phyloP scores from a whole-genome alignment of 1,140 invertebrate species.

The Globodera rostochiensis region DNA sequence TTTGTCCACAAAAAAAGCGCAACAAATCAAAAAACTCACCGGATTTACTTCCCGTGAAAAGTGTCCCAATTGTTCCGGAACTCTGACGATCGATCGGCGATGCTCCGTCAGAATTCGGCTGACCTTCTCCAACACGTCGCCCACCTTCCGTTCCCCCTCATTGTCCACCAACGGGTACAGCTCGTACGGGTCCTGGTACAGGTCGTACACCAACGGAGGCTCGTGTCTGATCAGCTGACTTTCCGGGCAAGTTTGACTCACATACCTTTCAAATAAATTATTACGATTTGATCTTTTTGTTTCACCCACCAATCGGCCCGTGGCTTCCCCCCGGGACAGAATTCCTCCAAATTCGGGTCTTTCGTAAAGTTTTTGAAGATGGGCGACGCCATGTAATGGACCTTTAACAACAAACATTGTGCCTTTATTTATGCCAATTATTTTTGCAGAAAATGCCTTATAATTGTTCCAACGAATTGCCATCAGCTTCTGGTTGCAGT shows the following conservation, averaged over 20 bases:
- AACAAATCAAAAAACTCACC: background rate
- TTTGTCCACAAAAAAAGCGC: background rate
- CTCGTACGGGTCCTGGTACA: slow-evolving; percentile 57
- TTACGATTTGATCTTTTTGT: background rate
- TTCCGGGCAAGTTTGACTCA: slow-evolving; percentile 63
- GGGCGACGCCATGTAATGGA: slow-evolving; percentile 64
- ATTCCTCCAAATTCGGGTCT: slow-evolving; percentile 56
- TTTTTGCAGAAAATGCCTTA: slow-evolving; percentile 33
- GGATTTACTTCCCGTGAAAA: slow-evolving; percentile 24
- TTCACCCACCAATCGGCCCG: slow-evolving; percentile 54
- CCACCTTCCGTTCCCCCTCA: slow-evolving; percentile 1
- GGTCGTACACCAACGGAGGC: slow-evolving; percentile 61
- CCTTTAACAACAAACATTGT: slow-evolving; percentile 5
- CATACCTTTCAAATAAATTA: slow-evolving; percentile 46
- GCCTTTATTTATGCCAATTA: background rate
- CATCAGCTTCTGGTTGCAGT: slow-evolving; percentile 63
- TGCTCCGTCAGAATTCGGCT: slow-evolving; percentile 35
- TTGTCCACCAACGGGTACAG: slow-evolving; percentile 48
- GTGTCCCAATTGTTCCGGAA: slow-evolving; percentile 44
- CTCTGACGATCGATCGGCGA: slow-evolving; percentile 33
- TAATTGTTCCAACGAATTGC: slow-evolving; percentile 61
- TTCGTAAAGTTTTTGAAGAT: slow-evolving; percentile 60
- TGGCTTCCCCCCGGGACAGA: slow-evolving; percentile 54
- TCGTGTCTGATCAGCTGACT: slow-evolving; percentile 52
- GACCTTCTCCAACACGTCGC: slow-evolving; percentile 23